Conservation (phyloP, 2,797 vertebrate genomes). For the Psittacula derbiana region DNA sequence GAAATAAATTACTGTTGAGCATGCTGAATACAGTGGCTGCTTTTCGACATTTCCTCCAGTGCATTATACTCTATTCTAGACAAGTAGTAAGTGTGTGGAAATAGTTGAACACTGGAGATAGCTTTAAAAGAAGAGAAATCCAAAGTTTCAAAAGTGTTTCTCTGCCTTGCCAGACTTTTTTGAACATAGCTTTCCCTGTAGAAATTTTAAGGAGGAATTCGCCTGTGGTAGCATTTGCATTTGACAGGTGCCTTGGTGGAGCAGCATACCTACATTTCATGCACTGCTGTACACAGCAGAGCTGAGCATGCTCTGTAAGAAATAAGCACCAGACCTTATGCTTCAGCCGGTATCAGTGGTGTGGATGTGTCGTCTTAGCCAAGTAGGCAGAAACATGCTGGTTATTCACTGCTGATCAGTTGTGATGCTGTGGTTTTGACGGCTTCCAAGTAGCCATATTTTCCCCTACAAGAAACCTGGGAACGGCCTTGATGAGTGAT, state of each 20-base stretch:
- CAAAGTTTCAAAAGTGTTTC: background rate
- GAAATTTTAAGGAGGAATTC: background rate
- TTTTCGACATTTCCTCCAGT: constrained; percentile 25
- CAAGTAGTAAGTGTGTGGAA: background rate
- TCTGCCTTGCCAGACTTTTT: background rate
- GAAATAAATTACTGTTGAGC: background rate
- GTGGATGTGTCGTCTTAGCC: background rate
- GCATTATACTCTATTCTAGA: constrained; percentile 25
- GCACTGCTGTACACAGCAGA: background rate
- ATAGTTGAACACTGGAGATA: background rate
- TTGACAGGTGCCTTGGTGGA: background rate
- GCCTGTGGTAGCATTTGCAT: background rate
- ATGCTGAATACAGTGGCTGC: background rate
- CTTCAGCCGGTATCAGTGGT: background rate
- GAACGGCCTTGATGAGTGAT: background rate
- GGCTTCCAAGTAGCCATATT: background rate
- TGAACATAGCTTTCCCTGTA: background rate
- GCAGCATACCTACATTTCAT: background rate
- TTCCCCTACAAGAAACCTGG: background rate
- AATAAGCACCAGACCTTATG: fast-evolving
- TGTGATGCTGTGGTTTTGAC: fast-evolving
- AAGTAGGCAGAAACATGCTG: background rate
- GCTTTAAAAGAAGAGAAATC: background rate
- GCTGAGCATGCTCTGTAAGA: background rate
- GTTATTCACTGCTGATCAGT: background rate